These are phyloP conservation scores for Philantomba maxwellii DNA, from an alignment of 2,113 vertebrate genomes.

Conservation along the genomic window DNA sequence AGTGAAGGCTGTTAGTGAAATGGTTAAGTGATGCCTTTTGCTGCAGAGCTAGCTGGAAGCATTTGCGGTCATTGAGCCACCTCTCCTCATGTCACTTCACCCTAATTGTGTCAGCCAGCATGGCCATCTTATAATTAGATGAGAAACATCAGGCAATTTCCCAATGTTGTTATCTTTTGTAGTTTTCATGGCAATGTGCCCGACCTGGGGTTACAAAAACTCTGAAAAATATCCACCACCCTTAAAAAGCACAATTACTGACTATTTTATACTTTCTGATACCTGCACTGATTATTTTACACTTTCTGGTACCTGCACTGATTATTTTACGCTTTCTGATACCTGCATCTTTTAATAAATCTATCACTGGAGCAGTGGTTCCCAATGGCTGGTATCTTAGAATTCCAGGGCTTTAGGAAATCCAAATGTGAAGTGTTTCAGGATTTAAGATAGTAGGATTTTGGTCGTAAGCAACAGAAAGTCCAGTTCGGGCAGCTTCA, in stretches of 20 bases:
- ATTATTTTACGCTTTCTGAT: slow-evolving; percentile 67
- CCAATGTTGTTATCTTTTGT: not conserved
- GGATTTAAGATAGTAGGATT: not conserved
- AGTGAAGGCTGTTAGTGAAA: not conserved
- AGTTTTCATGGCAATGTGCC: not conserved
- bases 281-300: slow-evolving; percentile 63
- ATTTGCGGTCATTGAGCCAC: not conserved
- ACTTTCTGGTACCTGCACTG: slow-evolving; percentile 47
- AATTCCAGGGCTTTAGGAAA: not conserved
- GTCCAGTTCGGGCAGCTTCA: not conserved
- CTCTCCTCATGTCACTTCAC: not conserved
- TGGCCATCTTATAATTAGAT: not conserved
- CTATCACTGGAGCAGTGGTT: slow-evolving; percentile 45
- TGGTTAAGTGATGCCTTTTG: not conserved
- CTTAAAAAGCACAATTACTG: slow-evolving; percentile 45
- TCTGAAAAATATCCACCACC: slow-evolving; percentile 55
- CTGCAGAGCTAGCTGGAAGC: not conserved
- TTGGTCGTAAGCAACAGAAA: not conserved
- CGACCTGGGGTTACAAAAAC: slow-evolving; percentile 51
- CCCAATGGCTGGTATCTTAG: not conserved
- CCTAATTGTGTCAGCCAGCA: not conserved
- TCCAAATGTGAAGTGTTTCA: not conserved
- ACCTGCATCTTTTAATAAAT: slow-evolving; percentile 54
- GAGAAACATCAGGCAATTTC: not conserved
- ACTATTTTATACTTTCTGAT: slow-evolving; percentile 67